A percentile compares a stretch with the other conserved stretches of the same genome.
phyloP scores from a whole-genome alignment of 2,888 invertebrate species.

The Nymphalis c-album region DNA sequence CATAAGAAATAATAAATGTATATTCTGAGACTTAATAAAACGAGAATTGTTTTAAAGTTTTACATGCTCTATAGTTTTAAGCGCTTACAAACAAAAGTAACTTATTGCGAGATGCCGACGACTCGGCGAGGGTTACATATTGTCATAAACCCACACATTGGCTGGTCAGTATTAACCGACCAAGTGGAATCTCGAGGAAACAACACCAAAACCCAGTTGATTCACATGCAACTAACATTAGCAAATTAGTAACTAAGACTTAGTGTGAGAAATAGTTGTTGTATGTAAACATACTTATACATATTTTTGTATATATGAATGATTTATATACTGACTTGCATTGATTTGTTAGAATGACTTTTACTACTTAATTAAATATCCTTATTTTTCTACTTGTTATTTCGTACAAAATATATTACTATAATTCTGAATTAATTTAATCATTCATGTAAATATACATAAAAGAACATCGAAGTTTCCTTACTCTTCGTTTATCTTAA shows the following conservation, averaged over 20 bases:
- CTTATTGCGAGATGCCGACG: conserved; percentile 64
- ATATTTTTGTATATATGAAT: too few relatives aligned
- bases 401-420: not conserved
- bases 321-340: not conserved
- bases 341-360: not conserved
- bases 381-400: not conserved
- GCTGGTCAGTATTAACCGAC: conserved; percentile 52
- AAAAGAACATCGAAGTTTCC: too few relatives aligned
- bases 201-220: conserved; percentile 44
- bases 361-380: not conserved
- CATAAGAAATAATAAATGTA: not conserved
- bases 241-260: conserved; percentile 41
- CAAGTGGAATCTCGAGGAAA: conserved; percentile 48
- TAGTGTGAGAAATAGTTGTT: conserved; percentile 7
- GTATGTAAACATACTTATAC: not conserved
- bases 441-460: not conserved
- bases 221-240: conserved; percentile 38
- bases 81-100: conserved; percentile 69
- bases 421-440: not conserved
- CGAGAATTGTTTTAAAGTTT: conserved; percentile 22
- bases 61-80: conserved; percentile 62
- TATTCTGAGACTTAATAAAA: not conserved
- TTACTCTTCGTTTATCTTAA: too few relatives aligned
- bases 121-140: conserved; percentile 66
- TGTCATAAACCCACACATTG: conserved; percentile 54